Evolutionary conservation across 2,888 invertebrate species (phyloP).

Genomic region (Drosophila antonietae): DNA sequence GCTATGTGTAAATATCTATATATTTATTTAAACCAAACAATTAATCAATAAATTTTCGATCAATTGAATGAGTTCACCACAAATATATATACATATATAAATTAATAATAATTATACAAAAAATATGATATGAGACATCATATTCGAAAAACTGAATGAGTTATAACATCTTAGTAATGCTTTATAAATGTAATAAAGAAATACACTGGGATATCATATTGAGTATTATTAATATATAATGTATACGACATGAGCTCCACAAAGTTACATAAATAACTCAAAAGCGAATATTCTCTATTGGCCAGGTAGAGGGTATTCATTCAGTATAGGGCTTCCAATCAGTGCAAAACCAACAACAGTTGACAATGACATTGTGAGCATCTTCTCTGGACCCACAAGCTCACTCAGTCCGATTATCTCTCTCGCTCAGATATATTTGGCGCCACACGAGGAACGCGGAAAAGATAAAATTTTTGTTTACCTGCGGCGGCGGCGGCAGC

Average conservation of each 20-base stretch:
- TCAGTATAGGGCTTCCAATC: constrained; percentile 46
- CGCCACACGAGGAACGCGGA: constrained; percentile 53
- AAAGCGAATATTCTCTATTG: neutral
- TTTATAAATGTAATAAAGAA: neutral
- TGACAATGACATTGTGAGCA: constrained; percentile 71
- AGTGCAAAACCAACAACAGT: constrained; percentile 46
- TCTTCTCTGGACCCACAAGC: constrained; percentile 35
- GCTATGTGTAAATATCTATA: neutral
- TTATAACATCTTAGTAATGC: neutral
- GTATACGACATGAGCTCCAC: neutral
- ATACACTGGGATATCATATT: neutral
- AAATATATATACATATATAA: neutral
- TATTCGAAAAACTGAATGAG: neutral
- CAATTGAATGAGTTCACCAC: neutral
- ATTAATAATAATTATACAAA: neutral
- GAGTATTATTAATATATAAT: neutral
- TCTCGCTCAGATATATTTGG: constrained; percentile 49
- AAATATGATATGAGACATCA: constrained; percentile 14
- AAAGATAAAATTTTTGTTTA: constrained; percentile 48
- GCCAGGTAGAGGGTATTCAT: constrained; percentile 32
- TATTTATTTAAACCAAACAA: neutral
- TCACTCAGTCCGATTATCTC: constrained; percentile 17
- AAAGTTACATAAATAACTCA: neutral
- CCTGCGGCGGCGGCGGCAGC: constrained; percentile 27
- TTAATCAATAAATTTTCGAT: neutral